phyloP scores from a whole-genome alignment of 2,888 invertebrate genomes.

The Acleris laterana region DNA sequence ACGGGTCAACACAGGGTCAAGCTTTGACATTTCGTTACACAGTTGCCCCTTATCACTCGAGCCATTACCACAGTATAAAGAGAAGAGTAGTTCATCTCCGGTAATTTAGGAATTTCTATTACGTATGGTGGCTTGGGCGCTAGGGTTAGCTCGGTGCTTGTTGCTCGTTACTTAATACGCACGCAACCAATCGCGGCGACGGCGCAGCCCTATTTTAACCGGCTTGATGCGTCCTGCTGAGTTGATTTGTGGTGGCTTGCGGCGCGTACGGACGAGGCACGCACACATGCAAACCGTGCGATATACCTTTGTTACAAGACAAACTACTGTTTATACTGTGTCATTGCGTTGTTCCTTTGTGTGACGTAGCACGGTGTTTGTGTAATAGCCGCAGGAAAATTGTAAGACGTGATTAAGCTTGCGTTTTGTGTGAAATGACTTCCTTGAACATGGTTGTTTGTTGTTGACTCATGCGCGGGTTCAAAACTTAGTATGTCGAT shows the following conservation, averaged over 20 bases:
- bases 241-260: too few species aligned
- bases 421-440: conserved; percentile 39
- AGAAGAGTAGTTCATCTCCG: too few species aligned
- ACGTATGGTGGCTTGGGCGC: too few species aligned
- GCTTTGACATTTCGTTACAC: conserved; percentile 68
- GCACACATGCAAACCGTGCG: too few species aligned
- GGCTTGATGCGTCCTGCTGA: too few species aligned
- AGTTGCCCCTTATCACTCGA: conserved; percentile 50
- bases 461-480: conserved; percentile 23
- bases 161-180: too few species aligned
- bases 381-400: conserved; percentile 25
- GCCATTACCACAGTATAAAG: neutral
- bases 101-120: too few species aligned
- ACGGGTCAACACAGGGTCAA: conserved; percentile 49
- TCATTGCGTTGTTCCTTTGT: conserved; percentile 40
- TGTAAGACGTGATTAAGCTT: conserved; percentile 20
- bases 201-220: too few species aligned
- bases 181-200: too few species aligned
- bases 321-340: neutral
- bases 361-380: conserved; percentile 4
- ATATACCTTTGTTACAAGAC: too few species aligned
- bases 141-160: too few species aligned
- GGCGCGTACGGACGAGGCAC: too few species aligned
- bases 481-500: neutral
- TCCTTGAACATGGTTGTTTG: conserved; percentile 46